These are phyloP conservation scores for Parnassius smintheus DNA, from an alignment of 2,888 invertebrate genomes.

Conservation along the genomic window DNA sequence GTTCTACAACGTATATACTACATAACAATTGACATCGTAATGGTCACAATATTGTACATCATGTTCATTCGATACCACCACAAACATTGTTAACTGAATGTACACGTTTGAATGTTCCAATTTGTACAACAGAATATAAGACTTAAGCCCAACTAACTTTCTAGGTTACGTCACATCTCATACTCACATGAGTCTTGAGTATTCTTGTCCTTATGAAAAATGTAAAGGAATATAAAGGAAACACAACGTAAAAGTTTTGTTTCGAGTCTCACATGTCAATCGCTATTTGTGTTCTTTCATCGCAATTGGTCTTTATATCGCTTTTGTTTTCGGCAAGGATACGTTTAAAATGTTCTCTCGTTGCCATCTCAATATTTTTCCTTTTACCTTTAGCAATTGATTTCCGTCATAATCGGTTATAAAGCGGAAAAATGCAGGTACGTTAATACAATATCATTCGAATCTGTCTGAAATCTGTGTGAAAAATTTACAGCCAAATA, in stretches of 20 bases:
- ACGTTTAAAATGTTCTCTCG: slow-evolving; percentile 26
- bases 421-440: too few relatives aligned
- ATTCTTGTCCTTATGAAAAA: slow-evolving; percentile 33
- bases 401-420: background rate
- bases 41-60: too few relatives aligned
- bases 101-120: slow-evolving; percentile 1
- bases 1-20: too few relatives aligned
- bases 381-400: background rate
- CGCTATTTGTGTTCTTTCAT: slow-evolving; percentile 36
- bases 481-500: too few relatives aligned
- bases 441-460: too few relatives aligned
- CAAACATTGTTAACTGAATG: background rate
- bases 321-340: slow-evolving; percentile 32
- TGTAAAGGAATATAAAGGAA: slow-evolving; percentile 35
- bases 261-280: slow-evolving; percentile 46
- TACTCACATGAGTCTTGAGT: slow-evolving; percentile 28
- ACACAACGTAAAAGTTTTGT: slow-evolving; percentile 39
- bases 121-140: slow-evolving; percentile 14
- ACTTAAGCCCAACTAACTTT: slow-evolving; percentile 12
- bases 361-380: slow-evolving; percentile 32
- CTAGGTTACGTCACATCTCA: slow-evolving; percentile 11
- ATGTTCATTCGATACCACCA: too few relatives aligned
- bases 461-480: too few relatives aligned
- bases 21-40: too few relatives aligned
- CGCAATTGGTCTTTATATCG: slow-evolving; percentile 40